Percentiles rank a stretch among this genome's conserved stretches.
These are phyloP conservation scores for Vanessa tameamea DNA, from an alignment of 1,140 invertebrate genomes.

Conservation along the genomic window DNA sequence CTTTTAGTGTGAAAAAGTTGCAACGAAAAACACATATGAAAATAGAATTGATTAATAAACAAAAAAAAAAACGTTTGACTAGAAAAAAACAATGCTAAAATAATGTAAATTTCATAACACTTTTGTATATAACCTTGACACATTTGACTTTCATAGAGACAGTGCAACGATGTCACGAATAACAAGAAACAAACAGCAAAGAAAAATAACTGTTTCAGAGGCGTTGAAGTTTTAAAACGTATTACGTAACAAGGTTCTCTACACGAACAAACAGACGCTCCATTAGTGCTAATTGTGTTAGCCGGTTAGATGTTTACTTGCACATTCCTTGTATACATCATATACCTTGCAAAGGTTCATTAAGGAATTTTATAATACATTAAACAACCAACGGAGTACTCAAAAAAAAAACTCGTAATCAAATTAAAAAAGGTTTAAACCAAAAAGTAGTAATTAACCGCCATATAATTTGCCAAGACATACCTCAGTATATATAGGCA, in stretches of 20 bases:
- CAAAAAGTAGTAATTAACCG: too few relatives aligned
- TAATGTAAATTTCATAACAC: not conserved
- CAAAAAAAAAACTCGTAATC: not conserved
- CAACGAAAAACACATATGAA: too few relatives aligned
- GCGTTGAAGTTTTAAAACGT: constrained; percentile 30
- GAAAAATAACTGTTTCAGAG: constrained; percentile 10
- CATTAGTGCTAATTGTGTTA: constrained; percentile 65
- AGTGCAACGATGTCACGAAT: constrained; percentile 16
- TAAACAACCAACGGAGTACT: too few relatives aligned
- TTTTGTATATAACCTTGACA: constrained; percentile 10
- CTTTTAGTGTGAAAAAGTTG: too few relatives aligned
- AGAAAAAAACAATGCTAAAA: not conserved
- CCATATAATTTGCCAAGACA: too few relatives aligned
- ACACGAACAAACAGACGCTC: constrained; percentile 55
- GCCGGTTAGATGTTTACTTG: constrained; percentile 27
- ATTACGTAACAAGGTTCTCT: constrained; percentile 34
- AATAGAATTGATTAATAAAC: too few relatives aligned
- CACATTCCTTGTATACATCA: constrained; percentile 22
- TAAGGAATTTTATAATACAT: not conserved
- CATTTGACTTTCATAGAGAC: constrained; percentile 15
- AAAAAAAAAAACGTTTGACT: not conserved
- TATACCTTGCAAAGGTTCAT: constrained; percentile 13
- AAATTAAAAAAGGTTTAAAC: too few relatives aligned
- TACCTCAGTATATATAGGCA: not conserved
- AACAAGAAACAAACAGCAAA: constrained; percentile 30